phyloP scores from a whole-genome alignment of 2,888 invertebrate genomes.

The Isotomurus palustris region DNA sequence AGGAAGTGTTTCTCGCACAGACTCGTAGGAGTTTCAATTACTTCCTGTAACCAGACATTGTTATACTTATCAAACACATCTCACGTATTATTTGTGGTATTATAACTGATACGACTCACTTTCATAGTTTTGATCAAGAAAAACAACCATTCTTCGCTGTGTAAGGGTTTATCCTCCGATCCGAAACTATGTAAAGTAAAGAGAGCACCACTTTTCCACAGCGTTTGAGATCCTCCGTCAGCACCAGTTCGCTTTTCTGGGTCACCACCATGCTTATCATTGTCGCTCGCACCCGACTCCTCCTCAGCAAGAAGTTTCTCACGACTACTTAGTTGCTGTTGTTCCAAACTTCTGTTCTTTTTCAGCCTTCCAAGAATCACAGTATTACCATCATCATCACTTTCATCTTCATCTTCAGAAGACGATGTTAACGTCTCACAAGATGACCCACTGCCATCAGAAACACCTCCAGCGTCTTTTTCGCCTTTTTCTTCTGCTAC shows the following conservation, averaged over 20 bases:
- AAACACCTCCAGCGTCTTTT: neutral
- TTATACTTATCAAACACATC: too few relatives aligned
- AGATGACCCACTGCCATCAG: conserved; percentile 22
- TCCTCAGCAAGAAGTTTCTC: neutral
- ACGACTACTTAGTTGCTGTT: conserved; percentile 6
- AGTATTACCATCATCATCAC: conserved; percentile 22
- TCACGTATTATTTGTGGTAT: neutral
- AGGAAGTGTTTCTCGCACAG: conserved; percentile 50
- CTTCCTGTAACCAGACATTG: conserved; percentile 30
- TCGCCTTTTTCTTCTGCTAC: neutral
- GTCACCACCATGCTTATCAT: neutral
- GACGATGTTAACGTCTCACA: conserved; percentile 38
- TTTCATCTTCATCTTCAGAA: conserved; percentile 29
- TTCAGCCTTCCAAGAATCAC: conserved; percentile 8
- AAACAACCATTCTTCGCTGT: conserved; percentile 81
- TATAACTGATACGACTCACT: conserved; percentile 53
- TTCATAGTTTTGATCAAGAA: conserved; percentile 75
- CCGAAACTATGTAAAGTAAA: conserved; percentile 45
- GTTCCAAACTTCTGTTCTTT: neutral
- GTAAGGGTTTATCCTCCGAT: conserved; percentile 58
- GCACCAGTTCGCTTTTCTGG: conserved; percentile 10
- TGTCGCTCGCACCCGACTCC: neutral
- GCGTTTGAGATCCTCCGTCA: conserved; percentile 11
- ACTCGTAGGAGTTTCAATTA: conserved; percentile 34
- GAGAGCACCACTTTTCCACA: conserved; percentile 38